Conservation (phyloP, 1,140 invertebrate species). For the Saxidomus purpurata region DNA sequence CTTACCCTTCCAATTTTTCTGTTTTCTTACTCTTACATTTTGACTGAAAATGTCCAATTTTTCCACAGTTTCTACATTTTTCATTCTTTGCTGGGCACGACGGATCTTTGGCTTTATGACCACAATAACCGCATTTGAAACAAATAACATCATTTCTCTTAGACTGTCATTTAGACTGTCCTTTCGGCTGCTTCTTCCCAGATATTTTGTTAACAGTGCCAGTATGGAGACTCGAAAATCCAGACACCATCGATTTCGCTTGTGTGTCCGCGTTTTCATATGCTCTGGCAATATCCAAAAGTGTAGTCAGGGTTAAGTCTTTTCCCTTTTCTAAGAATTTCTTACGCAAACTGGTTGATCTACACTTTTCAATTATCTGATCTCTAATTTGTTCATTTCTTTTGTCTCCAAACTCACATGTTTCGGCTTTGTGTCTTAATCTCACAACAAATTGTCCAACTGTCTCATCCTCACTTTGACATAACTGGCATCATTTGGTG, state of each 20-base stretch:
- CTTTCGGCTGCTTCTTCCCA: background rate
- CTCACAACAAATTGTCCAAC: conserved; percentile 36
- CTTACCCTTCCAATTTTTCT: background rate
- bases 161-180: background rate
- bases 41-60: conserved; percentile 59
- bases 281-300: conserved; percentile 4
- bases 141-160: background rate
- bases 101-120: conserved; percentile 5
- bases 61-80: conserved; percentile 54
- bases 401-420: conserved; percentile 62
- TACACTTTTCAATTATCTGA: conserved; percentile 61
- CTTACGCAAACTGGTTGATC: conserved; percentile 20
- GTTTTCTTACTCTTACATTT: conserved; percentile 24
- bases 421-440: conserved; percentile 23
- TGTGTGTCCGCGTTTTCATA: conserved; percentile 9
- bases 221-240: background rate
- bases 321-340: conserved; percentile 48
- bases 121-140: background rate
- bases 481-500: background rate
- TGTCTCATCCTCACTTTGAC: background rate
- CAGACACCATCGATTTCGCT: background rate
- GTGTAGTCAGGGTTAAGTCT: conserved; percentile 27
- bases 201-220: background rate
- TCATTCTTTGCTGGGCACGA: background rate
- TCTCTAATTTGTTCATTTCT: conserved; percentile 54